A percentile compares a stretch with the other conserved stretches of the same genome.
Conservation (phyloP, 2,888 invertebrate species). For the Patella pellucida region DNA sequence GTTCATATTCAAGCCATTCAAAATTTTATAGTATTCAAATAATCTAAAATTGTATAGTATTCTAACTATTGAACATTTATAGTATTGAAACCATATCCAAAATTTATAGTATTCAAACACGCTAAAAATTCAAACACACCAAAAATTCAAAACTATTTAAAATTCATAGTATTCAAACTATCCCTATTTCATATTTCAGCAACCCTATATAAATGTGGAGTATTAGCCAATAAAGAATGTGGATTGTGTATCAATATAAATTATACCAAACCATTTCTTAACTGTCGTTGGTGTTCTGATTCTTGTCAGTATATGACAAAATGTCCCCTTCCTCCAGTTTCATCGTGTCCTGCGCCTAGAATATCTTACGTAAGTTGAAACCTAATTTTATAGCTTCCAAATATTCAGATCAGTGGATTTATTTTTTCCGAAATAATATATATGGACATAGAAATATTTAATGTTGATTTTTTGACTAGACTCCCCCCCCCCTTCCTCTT, state of each 20-base stretch:
- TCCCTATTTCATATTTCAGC: constrained; percentile 76
- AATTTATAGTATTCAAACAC: no score
- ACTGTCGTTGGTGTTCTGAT: constrained; percentile 97
- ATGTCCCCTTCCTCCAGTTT: constrained; percentile 74
- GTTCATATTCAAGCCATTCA: no score
- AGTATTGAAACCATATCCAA: no score
- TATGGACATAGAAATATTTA: background rate
- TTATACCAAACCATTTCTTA: constrained; percentile 78
- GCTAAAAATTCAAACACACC: no score
- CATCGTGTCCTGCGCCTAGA: constrained; percentile 83
- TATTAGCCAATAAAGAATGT: constrained; percentile 91
- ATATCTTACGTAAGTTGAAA: constrained; percentile 51
- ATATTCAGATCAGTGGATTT: no score
- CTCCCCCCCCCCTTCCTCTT: background rate
- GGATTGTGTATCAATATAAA: constrained; percentile 92
- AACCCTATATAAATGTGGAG: constrained; percentile 94
- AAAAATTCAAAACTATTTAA: no score
- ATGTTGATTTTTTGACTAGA: background rate
- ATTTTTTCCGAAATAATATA: no score
- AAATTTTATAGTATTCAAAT: no score
- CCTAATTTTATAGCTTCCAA: no score
- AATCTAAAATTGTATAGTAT: no score
- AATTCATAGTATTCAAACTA: no score
- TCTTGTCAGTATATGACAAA: constrained; percentile 65
- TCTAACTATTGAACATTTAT: no score